These are phyloP conservation scores for Anolis carolinensis DNA, from an alignment of 2,113 vertebrate species.

Conservation along the genomic window DNA sequence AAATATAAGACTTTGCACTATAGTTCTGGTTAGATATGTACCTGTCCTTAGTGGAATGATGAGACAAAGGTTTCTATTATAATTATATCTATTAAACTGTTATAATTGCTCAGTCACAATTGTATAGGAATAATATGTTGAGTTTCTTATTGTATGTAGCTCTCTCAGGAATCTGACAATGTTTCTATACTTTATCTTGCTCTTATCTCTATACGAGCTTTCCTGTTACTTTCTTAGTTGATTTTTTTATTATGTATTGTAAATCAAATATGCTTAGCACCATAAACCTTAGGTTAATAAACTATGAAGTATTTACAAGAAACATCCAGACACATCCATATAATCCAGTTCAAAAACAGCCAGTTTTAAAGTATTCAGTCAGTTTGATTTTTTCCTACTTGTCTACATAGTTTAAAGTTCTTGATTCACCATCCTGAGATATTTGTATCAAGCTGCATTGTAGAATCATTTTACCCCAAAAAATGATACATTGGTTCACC, in stretches of 20 bases:
- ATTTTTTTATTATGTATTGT: not conserved
- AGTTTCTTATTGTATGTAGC: not conserved
- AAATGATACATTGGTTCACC: constrained; percentile 55
- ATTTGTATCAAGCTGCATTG: too few species aligned
- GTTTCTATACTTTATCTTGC: not conserved
- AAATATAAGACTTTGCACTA: too few species aligned
- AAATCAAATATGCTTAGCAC: not conserved
- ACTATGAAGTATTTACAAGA: constrained; percentile 25
- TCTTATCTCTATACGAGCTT: not conserved
- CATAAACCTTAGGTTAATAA: not conserved
- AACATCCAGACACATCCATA: constrained; percentile 19
- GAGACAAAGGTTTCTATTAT: not conserved
- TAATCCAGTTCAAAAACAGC: too few species aligned
- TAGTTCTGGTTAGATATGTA: too few species aligned
- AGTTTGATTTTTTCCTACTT: too few species aligned
- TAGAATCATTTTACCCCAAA: not conserved
- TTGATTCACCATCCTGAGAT: too few species aligned
- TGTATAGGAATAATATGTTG: not conserved
- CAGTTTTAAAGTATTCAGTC: too few species aligned
- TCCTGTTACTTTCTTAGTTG: not conserved
- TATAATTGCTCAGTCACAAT: not conserved
- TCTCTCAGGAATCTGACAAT: too few species aligned
- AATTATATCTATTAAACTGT: not conserved
- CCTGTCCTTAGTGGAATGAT: not conserved
- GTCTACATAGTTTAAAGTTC: too few species aligned